phyloP scores from a whole-genome alignment of 2,113 vertebrate genomes.

The Nothobranchius furzeri region DNA sequence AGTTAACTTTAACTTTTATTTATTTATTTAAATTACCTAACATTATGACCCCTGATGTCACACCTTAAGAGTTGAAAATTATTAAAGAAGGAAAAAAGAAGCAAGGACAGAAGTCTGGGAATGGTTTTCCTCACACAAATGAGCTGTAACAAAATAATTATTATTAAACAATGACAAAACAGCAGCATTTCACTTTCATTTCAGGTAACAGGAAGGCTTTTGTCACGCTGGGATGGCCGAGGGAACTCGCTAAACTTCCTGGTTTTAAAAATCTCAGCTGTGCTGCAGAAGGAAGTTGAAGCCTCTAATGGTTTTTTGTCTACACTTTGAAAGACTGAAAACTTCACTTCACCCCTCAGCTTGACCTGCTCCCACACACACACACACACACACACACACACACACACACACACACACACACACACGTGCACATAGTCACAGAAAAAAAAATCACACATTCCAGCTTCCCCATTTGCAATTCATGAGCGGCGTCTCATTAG shows the following conservation, averaged over 20 bases:
- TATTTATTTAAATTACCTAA: no score
- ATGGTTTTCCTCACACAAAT: no score
- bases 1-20: no score
- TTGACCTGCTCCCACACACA: conserved; percentile 56
- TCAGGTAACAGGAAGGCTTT: conserved; percentile 29
- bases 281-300: conserved; percentile 44
- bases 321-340: conserved; percentile 70
- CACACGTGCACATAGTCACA: conserved; percentile 35
- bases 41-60: no score
- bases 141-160: conserved; percentile 6
- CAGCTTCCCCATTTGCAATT: conserved; percentile 81
- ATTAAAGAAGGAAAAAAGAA: background rate
- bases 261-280: conserved; percentile 8
- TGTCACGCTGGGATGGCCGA: background rate
- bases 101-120: background rate
- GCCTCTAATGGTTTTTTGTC: conserved; percentile 72
- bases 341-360: conserved; percentile 60
- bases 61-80: no score
- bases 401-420: conserved; percentile 40
- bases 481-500: conserved; percentile 82
- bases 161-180: background rate
- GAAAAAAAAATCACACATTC: conserved; percentile 75
- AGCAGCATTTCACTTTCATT: conserved; percentile 37
- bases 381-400: conserved; percentile 38
- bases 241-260: background rate